A percentile compares a stretch with the other conserved stretches of the same genome.
Evolutionary conservation across 1,140 invertebrate species (phyloP).

Genomic region (Diachasma alloeum): DNA sequence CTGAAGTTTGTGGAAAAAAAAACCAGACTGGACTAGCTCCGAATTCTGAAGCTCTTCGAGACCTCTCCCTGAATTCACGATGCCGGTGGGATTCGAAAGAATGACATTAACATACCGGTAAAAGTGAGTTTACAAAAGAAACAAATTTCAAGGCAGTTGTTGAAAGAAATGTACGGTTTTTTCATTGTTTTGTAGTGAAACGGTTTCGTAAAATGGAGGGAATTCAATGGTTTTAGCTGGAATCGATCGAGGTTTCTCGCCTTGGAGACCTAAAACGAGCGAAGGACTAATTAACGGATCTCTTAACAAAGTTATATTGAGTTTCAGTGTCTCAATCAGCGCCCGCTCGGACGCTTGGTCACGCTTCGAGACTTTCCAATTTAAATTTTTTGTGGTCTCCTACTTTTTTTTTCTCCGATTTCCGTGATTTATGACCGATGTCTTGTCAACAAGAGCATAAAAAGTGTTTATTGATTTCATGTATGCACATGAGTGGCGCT

Average conservation of each 20-base stretch:
- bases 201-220: neutral
- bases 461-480: neutral
- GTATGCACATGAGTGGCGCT: neutral
- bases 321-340: conserved; percentile 5
- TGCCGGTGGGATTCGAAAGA: conserved; percentile 48
- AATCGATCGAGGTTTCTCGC: conserved; percentile 38
- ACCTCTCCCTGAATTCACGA: conserved; percentile 12
- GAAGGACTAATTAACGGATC: neutral
- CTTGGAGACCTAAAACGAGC: conserved; percentile 22
- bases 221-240: conserved; percentile 19
- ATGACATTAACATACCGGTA: conserved; percentile 56
- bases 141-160: neutral
- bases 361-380: neutral
- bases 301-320: neutral
- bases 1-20: conserved; percentile 25
- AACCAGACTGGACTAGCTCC: neutral
- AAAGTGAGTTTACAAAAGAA: conserved; percentile 11
- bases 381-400: neutral
- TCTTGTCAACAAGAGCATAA: neutral
- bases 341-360: neutral
- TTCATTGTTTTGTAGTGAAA: neutral
- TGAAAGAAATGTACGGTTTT: conserved; percentile 24
- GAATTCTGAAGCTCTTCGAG: neutral
- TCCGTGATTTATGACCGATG: neutral
- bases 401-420: neutral